Base-by-base conservation (phyloP, 2,888 invertebrate genomes). In the Aphidius colemani region DNA sequence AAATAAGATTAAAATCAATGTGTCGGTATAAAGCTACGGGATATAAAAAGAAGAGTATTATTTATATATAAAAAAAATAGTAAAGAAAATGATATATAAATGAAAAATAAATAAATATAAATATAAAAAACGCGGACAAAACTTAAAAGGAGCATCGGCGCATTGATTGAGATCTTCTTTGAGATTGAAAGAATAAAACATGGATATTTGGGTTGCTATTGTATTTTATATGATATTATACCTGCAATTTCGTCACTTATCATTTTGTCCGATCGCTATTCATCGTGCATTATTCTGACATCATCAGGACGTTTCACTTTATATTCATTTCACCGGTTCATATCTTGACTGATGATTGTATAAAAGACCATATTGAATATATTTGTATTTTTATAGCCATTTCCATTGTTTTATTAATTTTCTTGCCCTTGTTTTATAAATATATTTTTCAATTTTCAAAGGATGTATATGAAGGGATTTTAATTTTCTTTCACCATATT, bases 231-330 rank as follows among this genome's bases (percentile, higher is more conserved):
- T 60, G 61, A 71, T 67, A 76, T 78, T 78, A 80, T 81, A 81
- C 81, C 80, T 78, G 80, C 77, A 80, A 79, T 80, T 79, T 75
- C 69, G 69, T 67, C 64, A 62, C 72, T 74, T 79, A 80, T 81
- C 80, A 68, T 56, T 59, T 51, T 68, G 73, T 73, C 76, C 77
- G 72, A 81, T 79, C 80, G 68, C 60, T 48, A 39, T 63, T 45
- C 51, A 8, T 57, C 46, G 57, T 57, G 11, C 45, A 45, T 57
- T 46, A 57, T 57, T 30, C 30, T 30, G 30, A 46, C 57, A 57
- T 46, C 57, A 57, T 30, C 30, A 30, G 5, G 30, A 30, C 40
- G 11, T 13, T 7, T 30, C 53, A n/a, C 11, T n/a, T 43, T 13
- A 57, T 7, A 30, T 10, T 57, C 56, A 57, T 46, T 18, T 9